phyloP scores from a whole-genome alignment of 2,888 invertebrate genomes.

The Clistopyga incitator region DNA sequence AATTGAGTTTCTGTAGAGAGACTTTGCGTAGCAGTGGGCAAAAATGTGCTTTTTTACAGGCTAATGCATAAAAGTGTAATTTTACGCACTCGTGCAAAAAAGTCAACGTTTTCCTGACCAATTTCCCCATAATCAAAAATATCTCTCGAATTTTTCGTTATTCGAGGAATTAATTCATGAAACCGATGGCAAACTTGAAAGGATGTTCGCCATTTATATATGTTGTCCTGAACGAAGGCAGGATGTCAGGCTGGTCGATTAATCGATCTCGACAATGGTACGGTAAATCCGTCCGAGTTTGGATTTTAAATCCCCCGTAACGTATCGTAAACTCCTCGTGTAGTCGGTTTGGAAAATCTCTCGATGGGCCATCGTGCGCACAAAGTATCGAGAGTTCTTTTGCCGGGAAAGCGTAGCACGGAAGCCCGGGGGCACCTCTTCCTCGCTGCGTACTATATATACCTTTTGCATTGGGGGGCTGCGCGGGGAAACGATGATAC shows the following conservation, averaged over 20 bases:
- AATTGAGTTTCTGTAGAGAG: too few relatives aligned
- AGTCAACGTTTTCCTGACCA: too few relatives aligned
- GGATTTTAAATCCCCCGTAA: constrained; percentile 65
- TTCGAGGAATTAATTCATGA: too few relatives aligned
- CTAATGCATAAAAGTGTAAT: not conserved
- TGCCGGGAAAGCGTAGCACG: constrained; percentile 52
- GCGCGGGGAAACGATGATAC: constrained; percentile 54
- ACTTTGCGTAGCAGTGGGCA: too few relatives aligned
- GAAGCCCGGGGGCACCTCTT: constrained; percentile 46
- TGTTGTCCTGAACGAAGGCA: constrained; percentile 43
- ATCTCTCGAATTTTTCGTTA: too few relatives aligned
- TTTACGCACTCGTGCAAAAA: not conserved
- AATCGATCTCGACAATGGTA: constrained; percentile 66
- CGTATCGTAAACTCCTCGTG: constrained; percentile 59
- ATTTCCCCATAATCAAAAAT: too few relatives aligned
- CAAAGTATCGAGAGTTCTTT: constrained; percentile 40
- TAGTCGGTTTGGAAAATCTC: constrained; percentile 38
- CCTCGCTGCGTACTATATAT: constrained; percentile 39
- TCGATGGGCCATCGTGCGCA: constrained; percentile 21
- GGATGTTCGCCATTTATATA: constrained; percentile 1
- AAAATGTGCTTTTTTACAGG: too few relatives aligned
- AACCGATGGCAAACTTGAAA: not conserved
- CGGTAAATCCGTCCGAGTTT: constrained; percentile 25
- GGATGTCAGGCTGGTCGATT: constrained; percentile 68
- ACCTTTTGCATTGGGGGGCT: constrained; percentile 55